Conservation (phyloP, 2,797 vertebrate species). For the Bryconaethiops microstoma region DNA sequence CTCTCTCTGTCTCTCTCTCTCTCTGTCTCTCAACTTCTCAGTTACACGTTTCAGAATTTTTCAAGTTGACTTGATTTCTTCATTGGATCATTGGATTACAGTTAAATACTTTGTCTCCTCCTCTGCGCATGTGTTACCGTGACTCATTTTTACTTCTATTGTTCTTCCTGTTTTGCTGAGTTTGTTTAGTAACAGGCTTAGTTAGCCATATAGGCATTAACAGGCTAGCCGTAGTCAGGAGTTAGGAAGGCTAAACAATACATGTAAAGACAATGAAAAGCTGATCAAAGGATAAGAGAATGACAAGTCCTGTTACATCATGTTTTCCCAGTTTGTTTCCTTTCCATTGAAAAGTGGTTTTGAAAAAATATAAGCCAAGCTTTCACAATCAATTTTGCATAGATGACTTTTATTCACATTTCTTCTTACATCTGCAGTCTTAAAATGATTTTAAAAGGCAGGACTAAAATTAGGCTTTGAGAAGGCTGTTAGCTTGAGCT, state of each 20-base stretch:
- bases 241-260: background rate
- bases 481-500: background rate
- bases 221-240: background rate
- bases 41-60: too few species aligned
- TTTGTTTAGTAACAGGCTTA: background rate
- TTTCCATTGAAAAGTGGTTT: constrained; percentile 5
- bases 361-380: background rate
- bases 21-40: too few species aligned
- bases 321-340: constrained; percentile 2
- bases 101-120: too few species aligned
- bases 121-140: too few species aligned
- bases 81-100: too few species aligned
- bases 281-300: background rate
- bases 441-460: background rate
- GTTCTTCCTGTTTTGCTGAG: too few species aligned
- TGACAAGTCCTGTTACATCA: background rate
- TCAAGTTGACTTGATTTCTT: too few species aligned
- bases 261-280: background rate
- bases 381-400: background rate
- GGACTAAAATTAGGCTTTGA: background rate
- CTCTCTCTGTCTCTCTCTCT: too few species aligned
- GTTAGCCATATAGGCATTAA: background rate
- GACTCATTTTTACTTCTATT: too few species aligned
- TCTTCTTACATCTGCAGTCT: background rate
- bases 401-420: background rate